Percentiles rank a stretch among this genome's conserved stretches.
phyloP scores from a whole-genome alignment of 2,113 vertebrate genomes.

The Crocuta crocuta region DNA sequence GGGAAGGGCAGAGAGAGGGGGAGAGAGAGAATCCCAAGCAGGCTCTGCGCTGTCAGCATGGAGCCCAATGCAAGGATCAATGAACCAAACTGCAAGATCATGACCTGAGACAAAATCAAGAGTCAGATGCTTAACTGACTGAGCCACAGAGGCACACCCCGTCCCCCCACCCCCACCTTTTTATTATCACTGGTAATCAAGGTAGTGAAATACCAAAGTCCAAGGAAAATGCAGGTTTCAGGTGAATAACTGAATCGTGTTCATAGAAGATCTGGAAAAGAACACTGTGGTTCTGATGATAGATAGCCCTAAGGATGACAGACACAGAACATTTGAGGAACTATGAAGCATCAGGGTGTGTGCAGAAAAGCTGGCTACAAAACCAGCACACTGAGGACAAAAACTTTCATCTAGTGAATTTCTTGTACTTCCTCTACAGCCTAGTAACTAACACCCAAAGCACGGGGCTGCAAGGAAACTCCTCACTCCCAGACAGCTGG shows the following conservation, averaged over 20 bases:
- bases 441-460: not conserved
- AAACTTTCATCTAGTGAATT: not conserved
- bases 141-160: no score
- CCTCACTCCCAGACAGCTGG: not conserved
- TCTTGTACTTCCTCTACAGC: not conserved
- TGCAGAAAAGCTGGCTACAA: not conserved
- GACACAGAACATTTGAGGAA: fast-evolving
- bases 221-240: not conserved
- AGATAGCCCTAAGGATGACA: not conserved
- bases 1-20: no score
- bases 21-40: no score
- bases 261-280: not conserved
- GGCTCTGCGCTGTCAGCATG: no score
- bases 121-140: no score
- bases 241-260: not conserved
- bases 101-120: no score
- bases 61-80: no score
- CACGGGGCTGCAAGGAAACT: not conserved
- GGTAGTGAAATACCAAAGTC: not conserved
- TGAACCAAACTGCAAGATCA: no score
- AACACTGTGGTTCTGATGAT: not conserved
- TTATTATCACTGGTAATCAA: constrained; percentile 19
- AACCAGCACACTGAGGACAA: not conserved
- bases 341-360: not conserved
- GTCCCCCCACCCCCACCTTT: not conserved